Evolutionary conservation across 2,888 invertebrate genomes (phyloP).

Genomic region (Caenorhabditis sp.): DNA sequence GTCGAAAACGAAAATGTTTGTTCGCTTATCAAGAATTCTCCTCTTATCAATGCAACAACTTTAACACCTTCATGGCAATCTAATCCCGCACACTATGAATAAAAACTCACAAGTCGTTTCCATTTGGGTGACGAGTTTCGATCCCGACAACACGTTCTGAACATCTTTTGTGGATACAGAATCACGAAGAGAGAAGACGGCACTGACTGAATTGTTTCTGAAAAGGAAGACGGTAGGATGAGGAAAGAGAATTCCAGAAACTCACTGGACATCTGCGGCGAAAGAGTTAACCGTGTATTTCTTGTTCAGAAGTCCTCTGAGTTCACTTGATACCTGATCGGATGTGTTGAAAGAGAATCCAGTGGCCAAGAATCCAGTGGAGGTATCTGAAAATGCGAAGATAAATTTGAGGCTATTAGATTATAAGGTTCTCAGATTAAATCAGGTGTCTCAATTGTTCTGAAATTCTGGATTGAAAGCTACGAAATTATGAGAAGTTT

Average conservation of each 20-base stretch:
- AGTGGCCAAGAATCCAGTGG: constrained; percentile 51
- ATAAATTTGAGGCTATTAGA: neutral
- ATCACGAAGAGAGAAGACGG: constrained; percentile 58
- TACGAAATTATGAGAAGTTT: no score
- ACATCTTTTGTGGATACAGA: constrained; percentile 44
- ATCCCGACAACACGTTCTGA: constrained; percentile 34
- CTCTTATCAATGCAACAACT: constrained; percentile 47
- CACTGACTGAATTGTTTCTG: constrained; percentile 54
- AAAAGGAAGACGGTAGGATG: neutral
- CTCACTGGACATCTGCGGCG: constrained; percentile 50
- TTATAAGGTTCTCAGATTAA: no score
- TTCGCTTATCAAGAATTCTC: constrained; percentile 15
- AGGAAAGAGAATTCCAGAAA: neutral
- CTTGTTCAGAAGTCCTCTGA: constrained; percentile 43
- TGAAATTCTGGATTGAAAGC: no score
- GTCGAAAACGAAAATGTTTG: constrained; percentile 20
- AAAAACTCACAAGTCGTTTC: constrained; percentile 61
- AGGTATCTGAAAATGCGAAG: constrained; percentile 33
- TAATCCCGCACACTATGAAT: constrained; percentile 29
- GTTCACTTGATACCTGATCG: constrained; percentile 23
- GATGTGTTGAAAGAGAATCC: constrained; percentile 46
- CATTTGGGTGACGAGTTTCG: constrained; percentile 51
- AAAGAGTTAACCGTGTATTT: constrained; percentile 60
- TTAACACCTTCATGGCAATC: constrained; percentile 27
- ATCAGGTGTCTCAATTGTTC: no score